These are phyloP conservation scores for Chrysodeixis includens DNA, from an alignment of 2,888 invertebrate species.

Conservation along the genomic window DNA sequence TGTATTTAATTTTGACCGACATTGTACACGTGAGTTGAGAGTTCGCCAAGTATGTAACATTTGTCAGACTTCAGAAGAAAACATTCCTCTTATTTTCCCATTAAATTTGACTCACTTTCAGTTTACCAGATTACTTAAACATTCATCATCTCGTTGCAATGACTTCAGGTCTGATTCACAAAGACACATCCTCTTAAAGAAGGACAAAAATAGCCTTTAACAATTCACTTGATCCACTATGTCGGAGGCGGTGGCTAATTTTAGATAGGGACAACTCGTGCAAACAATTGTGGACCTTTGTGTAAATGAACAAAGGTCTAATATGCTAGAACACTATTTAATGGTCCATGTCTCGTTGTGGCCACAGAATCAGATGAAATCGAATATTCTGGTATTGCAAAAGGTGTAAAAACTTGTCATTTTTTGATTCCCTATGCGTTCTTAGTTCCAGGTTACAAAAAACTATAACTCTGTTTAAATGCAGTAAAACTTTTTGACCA, in stretches of 20 bases:
- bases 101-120: slow-evolving; percentile 33
- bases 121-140: slow-evolving; percentile 20
- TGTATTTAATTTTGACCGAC: slow-evolving; percentile 2
- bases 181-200: slow-evolving; percentile 69
- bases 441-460: too few species aligned
- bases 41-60: slow-evolving; percentile 37
- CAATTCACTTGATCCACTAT: slow-evolving; percentile 59
- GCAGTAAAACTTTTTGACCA: too few species aligned
- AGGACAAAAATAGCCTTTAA: slow-evolving; percentile 67
- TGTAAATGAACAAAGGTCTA: slow-evolving; percentile 18
- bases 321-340: slow-evolving; percentile 17
- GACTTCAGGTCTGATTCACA: slow-evolving; percentile 51
- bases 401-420: not conserved
- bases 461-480: too few species aligned
- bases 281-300: slow-evolving; percentile 51
- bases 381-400: slow-evolving; percentile 16
- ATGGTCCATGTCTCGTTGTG: slow-evolving; percentile 18
- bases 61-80: slow-evolving; percentile 24
- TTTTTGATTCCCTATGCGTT: too few species aligned
- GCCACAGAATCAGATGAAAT: slow-evolving; percentile 37
- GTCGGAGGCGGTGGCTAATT: slow-evolving; percentile 68
- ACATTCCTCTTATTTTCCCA: slow-evolving; percentile 28
- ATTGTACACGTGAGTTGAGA: slow-evolving; percentile 44
- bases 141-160: slow-evolving; percentile 30
- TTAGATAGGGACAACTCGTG: slow-evolving; percentile 57